These are phyloP conservation scores for Chloroceryle inda DNA, from an alignment of 2,797 vertebrate species.

Conservation along the genomic window DNA sequence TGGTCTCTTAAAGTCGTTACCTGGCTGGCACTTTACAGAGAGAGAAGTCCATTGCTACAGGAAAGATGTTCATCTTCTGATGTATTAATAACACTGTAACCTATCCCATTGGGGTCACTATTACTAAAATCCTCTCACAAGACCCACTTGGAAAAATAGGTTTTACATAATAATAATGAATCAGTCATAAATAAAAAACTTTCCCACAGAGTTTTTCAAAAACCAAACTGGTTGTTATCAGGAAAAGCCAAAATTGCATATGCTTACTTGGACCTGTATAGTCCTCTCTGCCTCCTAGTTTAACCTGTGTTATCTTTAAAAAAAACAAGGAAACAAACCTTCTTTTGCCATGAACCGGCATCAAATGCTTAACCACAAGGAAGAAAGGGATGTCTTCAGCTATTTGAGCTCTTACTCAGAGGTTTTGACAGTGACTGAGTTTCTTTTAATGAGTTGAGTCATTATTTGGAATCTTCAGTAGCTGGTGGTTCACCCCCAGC, in stretches of 20 bases:
- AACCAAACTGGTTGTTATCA: not conserved
- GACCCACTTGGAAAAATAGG: not conserved
- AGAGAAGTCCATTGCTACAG: not conserved
- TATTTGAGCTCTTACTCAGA: not conserved
- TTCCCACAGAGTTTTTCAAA: not conserved
- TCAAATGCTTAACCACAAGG: not conserved
- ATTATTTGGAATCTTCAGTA: constrained; percentile 12
- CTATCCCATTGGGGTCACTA: not conserved
- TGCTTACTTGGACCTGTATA: not conserved
- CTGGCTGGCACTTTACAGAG: not conserved
- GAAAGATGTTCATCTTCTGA: not conserved
- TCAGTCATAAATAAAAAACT: not conserved
- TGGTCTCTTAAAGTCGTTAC: constrained; percentile 10
- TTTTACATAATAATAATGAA: not conserved
- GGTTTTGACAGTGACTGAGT: constrained; percentile 24
- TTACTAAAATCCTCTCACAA: constrained; percentile 35
- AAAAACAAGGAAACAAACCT: not conserved
- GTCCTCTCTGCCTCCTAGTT: not conserved
- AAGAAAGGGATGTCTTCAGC: not conserved
- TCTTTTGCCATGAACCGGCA: not conserved
- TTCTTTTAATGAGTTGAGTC: constrained; percentile 36
- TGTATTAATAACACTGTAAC: constrained; percentile 21
- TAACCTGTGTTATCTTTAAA: not conserved
- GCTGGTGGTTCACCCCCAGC: not conserved
- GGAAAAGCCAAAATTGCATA: not conserved